phyloP scores from a whole-genome alignment of 1,140 invertebrate genomes.

The Neodiprion fabricii region DNA sequence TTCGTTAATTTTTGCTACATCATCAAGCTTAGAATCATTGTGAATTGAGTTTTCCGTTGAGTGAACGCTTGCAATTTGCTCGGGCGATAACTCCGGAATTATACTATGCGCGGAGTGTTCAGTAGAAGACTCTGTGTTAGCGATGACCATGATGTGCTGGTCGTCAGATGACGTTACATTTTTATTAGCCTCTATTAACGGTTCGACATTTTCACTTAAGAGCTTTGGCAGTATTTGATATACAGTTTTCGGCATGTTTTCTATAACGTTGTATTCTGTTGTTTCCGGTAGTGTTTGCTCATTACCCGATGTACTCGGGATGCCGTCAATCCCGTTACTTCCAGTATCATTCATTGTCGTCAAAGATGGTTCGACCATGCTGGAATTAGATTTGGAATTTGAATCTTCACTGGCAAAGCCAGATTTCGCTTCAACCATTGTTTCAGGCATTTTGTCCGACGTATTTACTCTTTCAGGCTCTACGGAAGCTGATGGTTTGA shows the following conservation, averaged over 20 bases:
- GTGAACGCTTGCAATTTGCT: slow-evolving; percentile 32
- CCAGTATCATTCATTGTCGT: background rate
- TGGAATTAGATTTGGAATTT: background rate
- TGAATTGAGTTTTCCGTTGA: background rate
- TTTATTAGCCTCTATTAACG: slow-evolving; percentile 34
- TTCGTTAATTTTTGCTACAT: background rate
- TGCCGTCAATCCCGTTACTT: background rate
- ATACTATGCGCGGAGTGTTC: slow-evolving; percentile 40
- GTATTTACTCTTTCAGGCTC: background rate
- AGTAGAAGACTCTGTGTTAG: slow-evolving; percentile 27
- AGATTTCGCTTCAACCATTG: background rate
- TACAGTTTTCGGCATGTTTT: slow-evolving; percentile 35
- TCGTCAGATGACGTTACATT: slow-evolving; percentile 29
- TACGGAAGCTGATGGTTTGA: background rate
- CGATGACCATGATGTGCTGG: slow-evolving; percentile 38
- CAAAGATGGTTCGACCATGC: background rate
- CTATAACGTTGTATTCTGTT: slow-evolving; percentile 41
- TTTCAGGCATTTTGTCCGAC: background rate
- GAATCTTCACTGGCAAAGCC: background rate
- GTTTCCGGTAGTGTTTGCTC: slow-evolving; percentile 20
- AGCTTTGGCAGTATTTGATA: slow-evolving; percentile 47
- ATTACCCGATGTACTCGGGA: background rate
- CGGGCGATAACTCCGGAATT: slow-evolving; percentile 48
- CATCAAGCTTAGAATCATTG: background rate
- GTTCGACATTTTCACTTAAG: slow-evolving; percentile 47